A percentile compares a stretch with the other conserved stretches of the same genome.
phyloP scores from a whole-genome alignment of 2,888 invertebrate genomes.

The Eristalinus aeneus region DNA sequence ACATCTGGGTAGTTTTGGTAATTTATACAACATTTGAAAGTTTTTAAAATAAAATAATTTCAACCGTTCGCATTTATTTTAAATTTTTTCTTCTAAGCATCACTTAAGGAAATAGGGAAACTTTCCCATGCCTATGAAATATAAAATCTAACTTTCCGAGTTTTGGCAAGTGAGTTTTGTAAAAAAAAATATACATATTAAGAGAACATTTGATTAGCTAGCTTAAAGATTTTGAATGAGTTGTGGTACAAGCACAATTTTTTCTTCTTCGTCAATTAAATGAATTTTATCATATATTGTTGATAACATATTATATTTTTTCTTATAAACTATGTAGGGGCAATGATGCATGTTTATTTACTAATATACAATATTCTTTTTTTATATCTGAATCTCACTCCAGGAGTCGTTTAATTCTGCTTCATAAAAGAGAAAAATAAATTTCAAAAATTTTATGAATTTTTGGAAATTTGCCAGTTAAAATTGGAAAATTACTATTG shows the following conservation, averaged over 20 bases:
- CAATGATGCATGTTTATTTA: not conserved
- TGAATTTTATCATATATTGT: too few relatives aligned
- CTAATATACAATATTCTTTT: not conserved
- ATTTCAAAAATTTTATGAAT: too few relatives aligned
- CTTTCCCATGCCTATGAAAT: not conserved
- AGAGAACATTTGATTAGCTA: not conserved
- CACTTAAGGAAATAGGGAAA: conserved; percentile 37
- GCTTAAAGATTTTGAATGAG: not conserved
- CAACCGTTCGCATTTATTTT: not conserved
- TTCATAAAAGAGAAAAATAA: not conserved
- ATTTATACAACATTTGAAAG: not conserved
- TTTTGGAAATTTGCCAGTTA: too few relatives aligned
- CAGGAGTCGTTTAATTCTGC: not conserved
- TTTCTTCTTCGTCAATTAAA: too few relatives aligned
- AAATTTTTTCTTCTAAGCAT: conserved; percentile 25
- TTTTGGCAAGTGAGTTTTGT: not conserved
- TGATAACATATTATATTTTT: too few relatives aligned
- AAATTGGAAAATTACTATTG: too few relatives aligned
- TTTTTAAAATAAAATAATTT: not conserved
- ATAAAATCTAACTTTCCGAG: conserved; percentile 7
- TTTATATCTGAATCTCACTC: not conserved
- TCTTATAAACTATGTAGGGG: not conserved
- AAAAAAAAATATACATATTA: not conserved
- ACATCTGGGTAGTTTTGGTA: not conserved
- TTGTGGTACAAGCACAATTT: too few relatives aligned